A percentile compares a stretch with the other conserved stretches of the same genome.
Evolutionary conservation across 2,113 vertebrate species (phyloP).

Genomic region (Eulemur macaco): DNA sequence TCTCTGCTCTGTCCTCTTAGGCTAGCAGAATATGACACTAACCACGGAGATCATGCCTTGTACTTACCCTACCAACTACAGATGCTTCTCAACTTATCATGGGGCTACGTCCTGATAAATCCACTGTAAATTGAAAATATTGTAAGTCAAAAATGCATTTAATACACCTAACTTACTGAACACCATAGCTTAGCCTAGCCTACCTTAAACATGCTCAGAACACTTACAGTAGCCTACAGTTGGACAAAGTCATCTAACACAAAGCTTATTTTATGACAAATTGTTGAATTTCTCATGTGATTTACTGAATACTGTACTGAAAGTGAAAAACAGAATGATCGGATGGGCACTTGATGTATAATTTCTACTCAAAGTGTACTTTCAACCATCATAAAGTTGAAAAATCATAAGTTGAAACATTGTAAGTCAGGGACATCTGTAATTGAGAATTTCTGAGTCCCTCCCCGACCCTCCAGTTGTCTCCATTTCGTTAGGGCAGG

Average conservation of each 20-base stretch:
- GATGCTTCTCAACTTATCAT: not conserved
- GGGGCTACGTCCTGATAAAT: not conserved
- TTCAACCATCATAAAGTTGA: not conserved
- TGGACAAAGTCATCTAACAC: not conserved
- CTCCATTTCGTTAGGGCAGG: not conserved
- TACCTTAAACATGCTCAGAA: not conserved
- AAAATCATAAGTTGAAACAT: not conserved
- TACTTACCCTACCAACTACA: not conserved
- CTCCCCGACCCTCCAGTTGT: too few relatives aligned
- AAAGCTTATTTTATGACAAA: not conserved
- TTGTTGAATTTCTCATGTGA: not conserved
- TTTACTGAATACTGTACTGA: not conserved
- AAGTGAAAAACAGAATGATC: not conserved
- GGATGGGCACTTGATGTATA: not conserved
- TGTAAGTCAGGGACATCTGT: not conserved
- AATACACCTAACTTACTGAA: not conserved
- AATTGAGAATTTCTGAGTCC: not conserved
- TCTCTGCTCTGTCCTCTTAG: not conserved
- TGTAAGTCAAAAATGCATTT: not conserved
- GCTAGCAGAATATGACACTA: not conserved
- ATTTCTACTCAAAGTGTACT: not conserved
- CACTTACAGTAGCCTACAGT: not conserved
- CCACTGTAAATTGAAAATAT: not conserved
- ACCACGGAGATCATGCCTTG: not conserved
- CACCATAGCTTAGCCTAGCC: not conserved